Conservation (phyloP, 1,140 invertebrate species). For the Drosophila arizonae region DNA sequence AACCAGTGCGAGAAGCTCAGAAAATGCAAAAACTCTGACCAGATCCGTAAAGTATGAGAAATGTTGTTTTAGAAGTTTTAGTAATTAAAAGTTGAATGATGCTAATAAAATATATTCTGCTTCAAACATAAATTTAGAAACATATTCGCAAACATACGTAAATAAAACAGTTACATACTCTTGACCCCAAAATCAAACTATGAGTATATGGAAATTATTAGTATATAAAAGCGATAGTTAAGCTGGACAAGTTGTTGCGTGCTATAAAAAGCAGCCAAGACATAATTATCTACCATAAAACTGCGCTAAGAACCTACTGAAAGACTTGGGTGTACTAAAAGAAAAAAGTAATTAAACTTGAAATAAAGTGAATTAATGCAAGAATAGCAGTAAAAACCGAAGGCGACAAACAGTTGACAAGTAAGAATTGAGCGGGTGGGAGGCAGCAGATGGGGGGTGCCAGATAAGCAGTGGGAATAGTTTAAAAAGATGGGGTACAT, state of each 20-base stretch:
- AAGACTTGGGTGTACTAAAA: not conserved
- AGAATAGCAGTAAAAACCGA: not conserved
- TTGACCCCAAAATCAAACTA: not conserved
- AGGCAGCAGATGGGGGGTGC: not conserved
- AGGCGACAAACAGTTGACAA: not conserved
- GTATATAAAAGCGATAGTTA: not conserved
- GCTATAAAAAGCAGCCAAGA: not conserved
- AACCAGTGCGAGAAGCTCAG: slow-evolving; percentile 16
- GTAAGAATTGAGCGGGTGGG: not conserved
- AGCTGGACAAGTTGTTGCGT: not conserved
- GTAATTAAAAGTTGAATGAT: too few species aligned
- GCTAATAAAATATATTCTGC: too few species aligned
- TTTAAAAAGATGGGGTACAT: not conserved
- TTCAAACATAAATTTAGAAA: not conserved
- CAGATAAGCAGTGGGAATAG: slow-evolving; percentile 5
- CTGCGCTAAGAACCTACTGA: not conserved
- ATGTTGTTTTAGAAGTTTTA: too few species aligned
- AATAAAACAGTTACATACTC: not conserved
- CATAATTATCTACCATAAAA: not conserved
- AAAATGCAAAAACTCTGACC: not conserved
- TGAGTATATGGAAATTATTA: not conserved
- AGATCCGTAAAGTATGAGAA: not conserved
- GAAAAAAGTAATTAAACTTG: not conserved
- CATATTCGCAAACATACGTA: not conserved
- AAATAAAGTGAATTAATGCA: not conserved